These are phyloP conservation scores for Sarcophaga subvicina DNA, from an alignment of 2,888 invertebrate genomes.

Conservation along the genomic window DNA sequence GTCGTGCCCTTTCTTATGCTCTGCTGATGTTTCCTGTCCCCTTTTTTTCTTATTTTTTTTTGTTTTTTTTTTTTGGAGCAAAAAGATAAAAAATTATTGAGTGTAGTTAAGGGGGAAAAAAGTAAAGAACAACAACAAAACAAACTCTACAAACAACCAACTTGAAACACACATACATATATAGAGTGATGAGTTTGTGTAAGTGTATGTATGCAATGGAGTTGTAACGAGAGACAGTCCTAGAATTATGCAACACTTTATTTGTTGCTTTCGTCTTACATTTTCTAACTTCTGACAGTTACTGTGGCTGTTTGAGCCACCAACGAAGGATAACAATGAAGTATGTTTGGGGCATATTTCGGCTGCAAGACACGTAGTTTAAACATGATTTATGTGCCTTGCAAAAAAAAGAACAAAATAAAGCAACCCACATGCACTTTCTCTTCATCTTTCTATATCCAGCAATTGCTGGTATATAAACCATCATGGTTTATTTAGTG, in stretches of 20 bases:
- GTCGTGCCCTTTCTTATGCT: slow-evolving; percentile 63
- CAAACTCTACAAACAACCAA: slow-evolving; percentile 58
- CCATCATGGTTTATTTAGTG: slow-evolving; percentile 21
- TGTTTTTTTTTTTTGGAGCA: neutral
- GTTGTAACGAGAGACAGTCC: slow-evolving; percentile 10
- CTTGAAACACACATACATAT: slow-evolving; percentile 38
- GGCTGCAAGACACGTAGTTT: slow-evolving; percentile 65
- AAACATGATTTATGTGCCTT: slow-evolving; percentile 67
- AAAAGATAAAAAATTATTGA: slow-evolving; percentile 15
- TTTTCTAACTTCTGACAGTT: slow-evolving; percentile 52
- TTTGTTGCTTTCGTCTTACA: slow-evolving; percentile 5
- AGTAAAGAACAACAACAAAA: neutral
- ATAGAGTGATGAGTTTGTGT: neutral
- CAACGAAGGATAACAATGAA: slow-evolving; percentile 53
- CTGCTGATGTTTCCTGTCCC: slow-evolving; percentile 21
- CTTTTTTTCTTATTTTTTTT: no score
- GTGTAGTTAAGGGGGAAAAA: neutral
- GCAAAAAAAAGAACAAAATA: slow-evolving; percentile 5
- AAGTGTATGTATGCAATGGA: slow-evolving; percentile 13
- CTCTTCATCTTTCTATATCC: no score
- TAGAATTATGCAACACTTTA: slow-evolving; percentile 21
- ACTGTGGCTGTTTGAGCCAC: slow-evolving; percentile 18
- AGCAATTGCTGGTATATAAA: neutral
- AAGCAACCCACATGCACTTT: neutral
- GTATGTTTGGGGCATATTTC: slow-evolving; percentile 59